Evolutionary conservation across 2,888 invertebrate genomes (phyloP).

Genomic region (Xylota sylvarum): DNA sequence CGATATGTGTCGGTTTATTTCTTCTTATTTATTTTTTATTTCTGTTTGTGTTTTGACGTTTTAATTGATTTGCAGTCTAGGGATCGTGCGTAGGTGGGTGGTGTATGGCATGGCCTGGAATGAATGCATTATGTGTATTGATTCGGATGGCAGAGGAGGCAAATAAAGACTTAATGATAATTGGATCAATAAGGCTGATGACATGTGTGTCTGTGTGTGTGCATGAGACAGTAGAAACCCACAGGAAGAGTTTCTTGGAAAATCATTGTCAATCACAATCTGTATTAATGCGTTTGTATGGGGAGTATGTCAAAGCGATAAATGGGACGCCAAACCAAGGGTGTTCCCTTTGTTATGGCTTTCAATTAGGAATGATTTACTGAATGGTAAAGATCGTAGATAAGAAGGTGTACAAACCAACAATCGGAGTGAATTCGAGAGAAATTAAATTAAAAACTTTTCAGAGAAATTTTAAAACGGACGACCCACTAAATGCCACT

Average conservation of each 20-base stretch:
- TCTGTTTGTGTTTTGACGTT: conserved; percentile 33
- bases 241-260: conserved; percentile 20
- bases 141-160: conserved; percentile 24
- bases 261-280: conserved; percentile 55
- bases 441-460: conserved; percentile 6
- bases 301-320: neutral
- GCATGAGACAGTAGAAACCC: neutral
- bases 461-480: neutral
- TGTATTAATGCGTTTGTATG: conserved; percentile 1
- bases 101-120: neutral
- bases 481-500: neutral
- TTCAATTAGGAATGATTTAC: conserved; percentile 40
- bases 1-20: neutral
- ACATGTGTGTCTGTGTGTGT: neutral
- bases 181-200: conserved; percentile 47
- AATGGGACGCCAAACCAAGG: conserved; percentile 23
- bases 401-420: neutral
- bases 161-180: conserved; percentile 46
- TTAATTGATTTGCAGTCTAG: conserved; percentile 39
- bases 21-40: neutral
- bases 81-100: neutral
- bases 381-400: conserved; percentile 11
- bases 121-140: conserved; percentile 39
- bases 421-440: neutral
- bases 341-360: conserved; percentile 21